Evolutionary conservation across 2,113 vertebrate species (phyloP), one percentile per base, ranked within the genome.

Genomic region (Lepisosteus oculatus): DNA sequence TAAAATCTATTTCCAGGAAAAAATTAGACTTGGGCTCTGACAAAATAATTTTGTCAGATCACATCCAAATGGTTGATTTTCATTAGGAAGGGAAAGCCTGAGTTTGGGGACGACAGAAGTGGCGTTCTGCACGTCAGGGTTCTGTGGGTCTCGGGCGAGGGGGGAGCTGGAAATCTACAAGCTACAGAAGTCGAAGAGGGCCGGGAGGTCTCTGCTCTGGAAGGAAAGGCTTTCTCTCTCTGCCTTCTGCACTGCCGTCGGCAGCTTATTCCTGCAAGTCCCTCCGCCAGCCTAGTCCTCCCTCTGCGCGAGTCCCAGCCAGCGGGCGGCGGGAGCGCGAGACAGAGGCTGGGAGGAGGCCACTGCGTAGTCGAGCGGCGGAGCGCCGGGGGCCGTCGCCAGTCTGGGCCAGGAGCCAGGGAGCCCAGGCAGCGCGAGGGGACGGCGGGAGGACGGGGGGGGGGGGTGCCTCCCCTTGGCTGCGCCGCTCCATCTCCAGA

Each of bases 261-360:
- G 86, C 85, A 83, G 78, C 88, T 88, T 88, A 82, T 89, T 89
- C 88, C 85, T 85, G 79, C 80, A 81, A 79, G 80, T 83, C 70
- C 83, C 79, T 91, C 90, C 90, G 89, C 87, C 87, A 89, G 84
- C 83, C 84, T 89, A 84, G 85, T 88, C 86, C 84, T 90, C 86
- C 85, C 84, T 77, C 87, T 85, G 88, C 88, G 83, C 79, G 84
- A 83, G 80, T 83, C 74, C 68, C 72, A 87, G 88, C 85, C 83
- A 86, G 78, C 65, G 71, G 61, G 8, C 15, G 14, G 29, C 66
- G 74, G 2, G 62, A 66, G 72, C 14, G 72, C 63, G 75, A 64
- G 67, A 8, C 72, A 70, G 56, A 69, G 70, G 56, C 47, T 62
- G 73, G 77, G 72, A 63, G 73, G 61, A 64, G 67, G 72, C 8